These are phyloP conservation scores for Dermolepida albohirtum DNA, from an alignment of 2,888 invertebrate genomes.

Conservation along the genomic window DNA sequence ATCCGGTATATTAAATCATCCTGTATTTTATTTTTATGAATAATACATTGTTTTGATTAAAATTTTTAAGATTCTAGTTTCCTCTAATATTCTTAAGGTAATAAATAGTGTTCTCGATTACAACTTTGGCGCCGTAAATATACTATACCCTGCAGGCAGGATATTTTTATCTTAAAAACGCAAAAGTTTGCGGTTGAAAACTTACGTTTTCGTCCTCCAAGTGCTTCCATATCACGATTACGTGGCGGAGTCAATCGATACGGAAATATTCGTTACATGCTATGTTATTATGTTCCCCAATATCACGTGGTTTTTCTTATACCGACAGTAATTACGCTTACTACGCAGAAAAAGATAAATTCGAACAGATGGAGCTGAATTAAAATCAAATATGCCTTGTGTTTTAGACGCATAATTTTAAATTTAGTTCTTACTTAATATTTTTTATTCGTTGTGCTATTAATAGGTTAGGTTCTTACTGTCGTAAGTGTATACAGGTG, in stretches of 20 bases:
- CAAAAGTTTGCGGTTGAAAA: constrained; percentile 34
- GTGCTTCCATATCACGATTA: constrained; percentile 35
- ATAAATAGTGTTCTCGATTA: no score
- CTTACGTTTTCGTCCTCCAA: constrained; percentile 37
- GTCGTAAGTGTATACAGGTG: no score
- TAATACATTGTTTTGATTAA: background rate
- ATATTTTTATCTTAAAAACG: constrained; percentile 29
- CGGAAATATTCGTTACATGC: constrained; percentile 36
- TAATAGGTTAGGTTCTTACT: no score
- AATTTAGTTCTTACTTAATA: no score
- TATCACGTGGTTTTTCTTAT: constrained; percentile 12
- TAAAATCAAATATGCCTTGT: no score
- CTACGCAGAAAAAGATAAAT: constrained; percentile 23
- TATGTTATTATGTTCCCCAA: constrained; percentile 32
- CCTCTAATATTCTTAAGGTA: no score
- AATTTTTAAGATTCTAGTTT: background rate
- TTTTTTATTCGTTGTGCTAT: no score
- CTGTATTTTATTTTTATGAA: no score
- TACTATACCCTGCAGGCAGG: background rate
- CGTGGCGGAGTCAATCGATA: constrained; percentile 32
- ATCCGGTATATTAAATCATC: no score
- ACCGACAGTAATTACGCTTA: constrained; percentile 12
- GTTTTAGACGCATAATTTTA: no score
- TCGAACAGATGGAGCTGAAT: background rate
- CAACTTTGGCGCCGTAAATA: no score